phyloP scores from a whole-genome alignment of 2,113 vertebrate species.

The Tupaia tana region DNA sequence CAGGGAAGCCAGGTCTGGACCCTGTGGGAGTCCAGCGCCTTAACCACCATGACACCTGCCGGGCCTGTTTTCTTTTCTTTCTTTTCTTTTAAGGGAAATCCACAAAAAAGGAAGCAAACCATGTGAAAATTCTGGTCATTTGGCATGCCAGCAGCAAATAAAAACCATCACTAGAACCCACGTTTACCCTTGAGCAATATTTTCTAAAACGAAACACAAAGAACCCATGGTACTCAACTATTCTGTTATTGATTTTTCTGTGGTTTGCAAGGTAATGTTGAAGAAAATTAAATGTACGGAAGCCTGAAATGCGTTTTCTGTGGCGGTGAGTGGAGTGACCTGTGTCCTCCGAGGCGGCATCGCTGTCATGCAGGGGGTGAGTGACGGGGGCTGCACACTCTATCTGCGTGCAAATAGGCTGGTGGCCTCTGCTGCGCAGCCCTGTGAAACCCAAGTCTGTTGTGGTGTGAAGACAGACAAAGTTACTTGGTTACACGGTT shows the following conservation, averaged over 20 bases:
- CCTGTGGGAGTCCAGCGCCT: no score
- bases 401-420: neutral
- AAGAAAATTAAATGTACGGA: slow-evolving; percentile 34
- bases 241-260: slow-evolving; percentile 70
- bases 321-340: neutral
- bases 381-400: neutral
- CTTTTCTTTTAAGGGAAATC: neutral
- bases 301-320: slow-evolving; percentile 33
- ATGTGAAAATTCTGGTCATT: slow-evolving; percentile 51
- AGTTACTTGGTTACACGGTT: neutral
- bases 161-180: slow-evolving; percentile 45
- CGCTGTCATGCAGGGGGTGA: neutral
- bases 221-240: slow-evolving; percentile 69
- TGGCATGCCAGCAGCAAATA: slow-evolving; percentile 43
- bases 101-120: neutral
- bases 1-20: no score
- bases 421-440: neutral
- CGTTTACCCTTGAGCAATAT: slow-evolving; percentile 45
- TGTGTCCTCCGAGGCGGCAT: neutral
- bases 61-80: no score
- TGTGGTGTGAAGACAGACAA: neutral
- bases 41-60: no score
- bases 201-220: slow-evolving; percentile 60
- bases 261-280: slow-evolving; percentile 71
- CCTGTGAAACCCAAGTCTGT: neutral